phyloP scores from a whole-genome alignment of 2,113 vertebrate species.

The Eclectus roratus region DNA sequence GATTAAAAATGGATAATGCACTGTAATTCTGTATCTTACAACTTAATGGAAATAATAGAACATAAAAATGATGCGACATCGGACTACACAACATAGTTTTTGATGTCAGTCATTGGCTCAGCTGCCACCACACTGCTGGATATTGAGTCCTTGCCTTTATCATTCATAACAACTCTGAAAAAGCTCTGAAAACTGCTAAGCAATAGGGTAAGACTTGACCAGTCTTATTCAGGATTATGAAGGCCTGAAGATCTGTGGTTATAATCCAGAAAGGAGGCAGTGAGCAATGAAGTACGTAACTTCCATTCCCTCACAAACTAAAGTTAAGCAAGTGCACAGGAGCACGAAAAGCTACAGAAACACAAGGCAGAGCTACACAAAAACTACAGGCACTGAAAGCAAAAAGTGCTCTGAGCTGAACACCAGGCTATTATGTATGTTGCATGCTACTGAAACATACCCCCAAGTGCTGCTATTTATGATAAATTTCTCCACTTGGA shows the following conservation, averaged over 20 bases:
- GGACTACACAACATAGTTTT: background rate
- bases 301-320: background rate
- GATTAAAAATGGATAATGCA: background rate
- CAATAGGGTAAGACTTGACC: background rate
- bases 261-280: background rate
- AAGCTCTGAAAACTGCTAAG: background rate
- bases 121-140: background rate
- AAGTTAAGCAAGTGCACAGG: background rate
- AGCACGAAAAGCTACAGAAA: background rate
- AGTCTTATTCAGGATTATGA: background rate
- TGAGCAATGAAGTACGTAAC: background rate
- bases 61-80: background rate
- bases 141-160: background rate
- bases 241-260: background rate
- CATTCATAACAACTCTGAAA: background rate
- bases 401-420: background rate
- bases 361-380: background rate
- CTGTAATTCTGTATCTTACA: background rate
- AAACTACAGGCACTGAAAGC: background rate
- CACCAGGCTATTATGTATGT: background rate
- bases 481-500: background rate
- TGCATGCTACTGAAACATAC: background rate
- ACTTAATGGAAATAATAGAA: background rate
- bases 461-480: background rate
- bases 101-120: background rate